Percentiles rank a stretch among this genome's conserved stretches.
Evolutionary conservation across 2,797 vertebrate genomes (phyloP).

Genomic region (Phataginus tricuspis): DNA sequence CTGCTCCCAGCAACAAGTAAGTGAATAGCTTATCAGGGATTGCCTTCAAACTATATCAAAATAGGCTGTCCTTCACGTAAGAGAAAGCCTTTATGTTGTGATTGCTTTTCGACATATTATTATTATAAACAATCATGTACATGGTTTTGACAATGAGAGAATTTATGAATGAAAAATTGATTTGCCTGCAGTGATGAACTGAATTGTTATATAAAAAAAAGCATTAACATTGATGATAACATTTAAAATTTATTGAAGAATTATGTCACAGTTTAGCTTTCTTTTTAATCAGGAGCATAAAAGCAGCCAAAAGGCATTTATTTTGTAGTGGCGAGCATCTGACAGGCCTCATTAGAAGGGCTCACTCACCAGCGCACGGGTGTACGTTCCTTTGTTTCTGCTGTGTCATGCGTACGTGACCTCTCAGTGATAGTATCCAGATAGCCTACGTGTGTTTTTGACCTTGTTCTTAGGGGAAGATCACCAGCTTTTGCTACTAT

Average conservation of each 20-base stretch:
- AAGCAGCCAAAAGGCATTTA: slow-evolving; percentile 85
- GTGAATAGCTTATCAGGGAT: slow-evolving; percentile 87
- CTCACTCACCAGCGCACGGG: slow-evolving; percentile 82
- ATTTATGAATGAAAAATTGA: slow-evolving; percentile 85
- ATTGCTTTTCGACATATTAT: slow-evolving; percentile 84
- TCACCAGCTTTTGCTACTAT: background rate
- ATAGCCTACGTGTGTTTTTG: background rate
- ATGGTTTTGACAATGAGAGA: slow-evolving; percentile 90
- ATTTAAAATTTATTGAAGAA: slow-evolving; percentile 85
- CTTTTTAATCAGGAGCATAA: slow-evolving; percentile 86
- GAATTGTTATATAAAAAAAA: slow-evolving; percentile 83
- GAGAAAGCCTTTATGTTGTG: slow-evolving; percentile 79
- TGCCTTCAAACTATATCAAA: slow-evolving; percentile 87
- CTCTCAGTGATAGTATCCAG: slow-evolving; percentile 75
- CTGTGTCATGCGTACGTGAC: slow-evolving; percentile 81
- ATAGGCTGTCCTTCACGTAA: slow-evolving; percentile 82
- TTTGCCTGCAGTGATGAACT: slow-evolving; percentile 84
- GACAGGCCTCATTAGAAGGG: slow-evolving; percentile 89
- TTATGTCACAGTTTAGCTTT: slow-evolving; percentile 85
- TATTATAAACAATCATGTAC: slow-evolving; percentile 88
- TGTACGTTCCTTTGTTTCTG: slow-evolving; percentile 71
- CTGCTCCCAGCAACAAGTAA: slow-evolving; percentile 89
- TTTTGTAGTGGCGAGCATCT: slow-evolving; percentile 87
- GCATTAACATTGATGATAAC: slow-evolving; percentile 89
- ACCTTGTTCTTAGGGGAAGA: background rate